Percentiles rank a stretch among this genome's conserved stretches.
These are phyloP conservation scores for Sipha maydis DNA, from an alignment of 2,888 invertebrate genomes.

Conservation along the genomic window DNA sequence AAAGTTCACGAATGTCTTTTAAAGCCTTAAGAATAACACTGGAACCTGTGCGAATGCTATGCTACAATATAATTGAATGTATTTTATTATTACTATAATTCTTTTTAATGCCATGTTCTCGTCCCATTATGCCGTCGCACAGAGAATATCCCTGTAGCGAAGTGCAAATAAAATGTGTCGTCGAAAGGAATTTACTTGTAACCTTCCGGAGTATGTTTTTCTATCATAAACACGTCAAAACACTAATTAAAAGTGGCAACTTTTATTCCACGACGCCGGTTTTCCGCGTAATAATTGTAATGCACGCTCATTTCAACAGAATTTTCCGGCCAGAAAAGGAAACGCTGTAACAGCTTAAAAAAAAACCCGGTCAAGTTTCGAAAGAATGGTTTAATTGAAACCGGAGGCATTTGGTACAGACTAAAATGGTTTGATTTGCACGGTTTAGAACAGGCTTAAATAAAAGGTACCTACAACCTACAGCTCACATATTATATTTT, in stretches of 20 bases:
- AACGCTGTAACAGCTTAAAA: too few relatives aligned
- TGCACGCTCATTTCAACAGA: not conserved
- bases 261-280: not conserved
- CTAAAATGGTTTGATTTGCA: not conserved
- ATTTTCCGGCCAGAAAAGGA: not conserved
- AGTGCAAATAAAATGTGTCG: not conserved
- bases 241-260: slow-evolving; percentile 17
- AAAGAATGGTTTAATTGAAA: slow-evolving; percentile 4
- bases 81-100: not conserved
- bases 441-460: not conserved
- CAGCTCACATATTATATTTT: too few relatives aligned
- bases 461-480: too few relatives aligned
- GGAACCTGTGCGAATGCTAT: not conserved
- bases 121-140: not conserved
- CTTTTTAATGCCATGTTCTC: not conserved
- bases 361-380: too few relatives aligned
- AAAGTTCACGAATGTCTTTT: slow-evolving; percentile 8
- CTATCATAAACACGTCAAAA: slow-evolving; percentile 18
- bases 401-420: not conserved
- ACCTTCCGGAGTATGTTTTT: slow-evolving; percentile 17
- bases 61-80: not conserved
- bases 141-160: not conserved
- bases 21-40: not conserved
- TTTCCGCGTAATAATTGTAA: not conserved
- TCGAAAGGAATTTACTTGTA: slow-evolving; percentile 14